Percentiles rank a stretch among this genome's conserved stretches.
phyloP scores from a whole-genome alignment of 1,140 invertebrate genomes.

The Notospermus geniculatus region DNA sequence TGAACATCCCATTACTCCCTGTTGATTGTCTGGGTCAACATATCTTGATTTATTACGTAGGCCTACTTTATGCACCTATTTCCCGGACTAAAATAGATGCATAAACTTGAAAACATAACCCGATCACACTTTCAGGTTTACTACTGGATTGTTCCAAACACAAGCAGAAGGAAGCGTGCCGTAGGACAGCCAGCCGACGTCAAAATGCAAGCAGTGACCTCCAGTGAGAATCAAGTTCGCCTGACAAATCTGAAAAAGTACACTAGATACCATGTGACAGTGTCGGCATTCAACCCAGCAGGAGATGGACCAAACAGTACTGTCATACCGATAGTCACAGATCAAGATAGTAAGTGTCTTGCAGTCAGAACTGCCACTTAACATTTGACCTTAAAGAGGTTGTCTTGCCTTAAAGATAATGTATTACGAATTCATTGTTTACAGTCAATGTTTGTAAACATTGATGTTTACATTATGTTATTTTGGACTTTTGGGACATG shows the following conservation, averaged over 20 bases:
- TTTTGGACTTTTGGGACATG: too few species aligned
- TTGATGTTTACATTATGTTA: too few species aligned
- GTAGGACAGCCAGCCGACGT: not conserved
- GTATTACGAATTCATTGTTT: too few species aligned
- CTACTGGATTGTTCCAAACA: slow-evolving; percentile 33
- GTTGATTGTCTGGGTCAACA: too few species aligned
- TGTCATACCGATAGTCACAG: slow-evolving; percentile 58
- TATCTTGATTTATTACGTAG: too few species aligned
- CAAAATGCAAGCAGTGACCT: slow-evolving; percentile 7
- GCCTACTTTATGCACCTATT: too few species aligned
- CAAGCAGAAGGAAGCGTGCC: slow-evolving; percentile 62
- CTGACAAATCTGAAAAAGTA: slow-evolving; percentile 81
- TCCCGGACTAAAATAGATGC: too few species aligned
- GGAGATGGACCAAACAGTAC: slow-evolving; percentile 89
- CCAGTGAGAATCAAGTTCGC: slow-evolving; percentile 20
- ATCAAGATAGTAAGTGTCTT: slow-evolving; percentile 52
- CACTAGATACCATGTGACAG: slow-evolving; percentile 87
- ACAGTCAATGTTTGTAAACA: too few species aligned
- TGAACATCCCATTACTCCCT: too few species aligned
- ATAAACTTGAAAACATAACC: too few species aligned
- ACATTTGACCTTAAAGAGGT: too few species aligned
- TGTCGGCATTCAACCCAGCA: slow-evolving; percentile 94
- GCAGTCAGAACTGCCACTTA: slow-evolving; percentile 29
- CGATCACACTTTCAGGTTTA: slow-evolving; percentile 49
- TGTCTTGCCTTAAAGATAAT: too few species aligned